Percentiles rank a stretch among this genome's conserved stretches.
These are phyloP conservation scores for Mesorhabditis belari DNA, from an alignment of 2,888 invertebrate species.

Conservation along the genomic window DNA sequence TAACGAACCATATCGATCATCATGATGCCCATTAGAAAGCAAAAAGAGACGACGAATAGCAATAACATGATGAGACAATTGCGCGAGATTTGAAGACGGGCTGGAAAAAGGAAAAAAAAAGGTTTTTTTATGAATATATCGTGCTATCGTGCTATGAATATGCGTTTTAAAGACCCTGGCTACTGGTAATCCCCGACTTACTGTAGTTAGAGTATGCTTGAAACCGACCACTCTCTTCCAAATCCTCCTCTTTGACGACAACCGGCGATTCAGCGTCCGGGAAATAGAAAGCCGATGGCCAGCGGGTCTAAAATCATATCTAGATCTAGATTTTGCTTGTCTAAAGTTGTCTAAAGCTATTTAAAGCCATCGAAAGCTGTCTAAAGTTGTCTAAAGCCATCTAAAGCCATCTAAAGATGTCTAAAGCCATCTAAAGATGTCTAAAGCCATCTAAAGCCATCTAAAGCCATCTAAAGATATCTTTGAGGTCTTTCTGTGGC, in stretches of 20 bases:
- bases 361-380: no score
- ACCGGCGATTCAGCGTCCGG: background rate
- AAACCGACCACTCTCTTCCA: background rate
- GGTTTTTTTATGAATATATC: background rate
- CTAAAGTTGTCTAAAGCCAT: no score
- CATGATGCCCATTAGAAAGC: background rate
- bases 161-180: background rate
- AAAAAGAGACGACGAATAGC: background rate
- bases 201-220: no score
- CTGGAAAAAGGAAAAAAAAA: no score
- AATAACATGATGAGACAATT: background rate
- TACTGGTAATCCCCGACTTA: background rate
- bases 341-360: no score
- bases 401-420: no score
- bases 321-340: no score
- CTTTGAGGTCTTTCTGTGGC: no score
- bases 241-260: background rate
- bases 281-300: background rate
- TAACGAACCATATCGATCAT: background rate
- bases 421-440: no score
- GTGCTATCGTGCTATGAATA: background rate
- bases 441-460: no score
- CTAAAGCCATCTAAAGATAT: no score
- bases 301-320: no score
- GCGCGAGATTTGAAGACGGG: background rate